A percentile compares a stretch with the other conserved stretches of the same genome.
These are phyloP conservation scores for Lacerta bilineata DNA, from an alignment of 2,797 vertebrate genomes.

Conservation along the genomic window DNA sequence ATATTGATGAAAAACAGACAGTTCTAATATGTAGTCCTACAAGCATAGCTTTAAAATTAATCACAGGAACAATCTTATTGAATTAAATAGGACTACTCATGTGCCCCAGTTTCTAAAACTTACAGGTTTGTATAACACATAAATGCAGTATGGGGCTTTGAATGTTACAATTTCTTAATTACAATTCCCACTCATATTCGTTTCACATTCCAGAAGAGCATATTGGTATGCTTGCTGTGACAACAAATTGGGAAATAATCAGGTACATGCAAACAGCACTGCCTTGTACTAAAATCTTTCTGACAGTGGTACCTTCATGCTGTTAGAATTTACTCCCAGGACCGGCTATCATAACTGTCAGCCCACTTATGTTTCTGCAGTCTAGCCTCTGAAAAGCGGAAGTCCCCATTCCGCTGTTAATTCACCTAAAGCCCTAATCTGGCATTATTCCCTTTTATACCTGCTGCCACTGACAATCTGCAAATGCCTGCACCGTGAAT, in stretches of 20 bases:
- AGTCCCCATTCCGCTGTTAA: slow-evolving; percentile 36
- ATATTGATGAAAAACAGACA: slow-evolving; percentile 38
- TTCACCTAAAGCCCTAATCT: slow-evolving; percentile 58
- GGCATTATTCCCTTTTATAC: slow-evolving; percentile 61
- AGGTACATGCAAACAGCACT: background rate
- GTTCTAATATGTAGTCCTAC: slow-evolving; percentile 5
- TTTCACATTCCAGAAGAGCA: slow-evolving; percentile 25
- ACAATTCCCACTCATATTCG: background rate
- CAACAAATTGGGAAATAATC: slow-evolving; percentile 15
- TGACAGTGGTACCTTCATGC: slow-evolving; percentile 14
- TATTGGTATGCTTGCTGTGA: slow-evolving; percentile 20
- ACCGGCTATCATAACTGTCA: slow-evolving; percentile 44
- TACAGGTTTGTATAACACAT: slow-evolving; percentile 8
- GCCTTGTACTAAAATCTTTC: slow-evolving; percentile 33
- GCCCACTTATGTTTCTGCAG: slow-evolving; percentile 45
- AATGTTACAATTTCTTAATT: slow-evolving; percentile 15
- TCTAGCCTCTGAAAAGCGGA: slow-evolving; percentile 48
- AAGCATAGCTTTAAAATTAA: slow-evolving; percentile 50
- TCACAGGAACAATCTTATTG: background rate
- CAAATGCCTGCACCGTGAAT: slow-evolving; percentile 54
- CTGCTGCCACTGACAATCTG: slow-evolving; percentile 55
- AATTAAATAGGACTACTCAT: slow-evolving; percentile 19
- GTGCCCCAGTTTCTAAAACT: slow-evolving; percentile 23
- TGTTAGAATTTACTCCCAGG: slow-evolving; percentile 30
- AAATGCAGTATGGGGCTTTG: background rate